A percentile compares a stretch with the other conserved stretches of the same genome.
Evolutionary conservation across 2,888 invertebrate genomes (phyloP).

Genomic region (Catocala fraxini): DNA sequence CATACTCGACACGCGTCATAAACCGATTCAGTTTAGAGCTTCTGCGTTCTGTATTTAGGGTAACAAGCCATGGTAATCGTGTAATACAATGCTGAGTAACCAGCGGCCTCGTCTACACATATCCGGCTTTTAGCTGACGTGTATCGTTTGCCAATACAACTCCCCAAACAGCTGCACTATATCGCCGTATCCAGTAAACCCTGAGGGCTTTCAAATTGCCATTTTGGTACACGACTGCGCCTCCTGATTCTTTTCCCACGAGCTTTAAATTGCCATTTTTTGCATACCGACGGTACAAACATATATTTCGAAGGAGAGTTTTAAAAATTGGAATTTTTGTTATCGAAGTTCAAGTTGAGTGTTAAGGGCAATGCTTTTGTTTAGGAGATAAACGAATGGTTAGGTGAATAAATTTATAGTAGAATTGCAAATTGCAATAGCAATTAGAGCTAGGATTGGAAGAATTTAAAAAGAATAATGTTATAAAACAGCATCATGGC

Average conservation of each 20-base stretch:
- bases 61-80: constrained; percentile 12
- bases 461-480: too few relatives aligned
- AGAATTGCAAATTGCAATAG: too few relatives aligned
- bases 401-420: too few relatives aligned
- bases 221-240: constrained; percentile 5
- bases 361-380: too few relatives aligned
- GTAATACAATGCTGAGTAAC: constrained; percentile 2
- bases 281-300: background rate
- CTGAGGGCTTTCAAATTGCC: background rate
- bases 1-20: constrained; percentile 1
- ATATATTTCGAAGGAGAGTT: too few relatives aligned
- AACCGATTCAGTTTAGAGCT: constrained; percentile 4
- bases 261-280: constrained; percentile 1
- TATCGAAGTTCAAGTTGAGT: too few relatives aligned
- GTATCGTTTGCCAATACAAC: constrained; percentile 28
- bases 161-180: constrained; percentile 21
- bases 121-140: constrained; percentile 41
- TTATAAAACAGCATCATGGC: too few relatives aligned
- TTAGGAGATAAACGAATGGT: too few relatives aligned
- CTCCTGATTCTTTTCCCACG: background rate
- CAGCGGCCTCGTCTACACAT: constrained; percentile 15
- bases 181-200: background rate
- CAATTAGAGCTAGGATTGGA: too few relatives aligned
- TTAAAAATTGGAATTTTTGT: too few relatives aligned
- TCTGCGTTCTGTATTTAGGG: background rate